These are phyloP conservation scores for Melikaiella ostensackeni DNA, from an alignment of 2,888 invertebrate species.

Conservation along the genomic window DNA sequence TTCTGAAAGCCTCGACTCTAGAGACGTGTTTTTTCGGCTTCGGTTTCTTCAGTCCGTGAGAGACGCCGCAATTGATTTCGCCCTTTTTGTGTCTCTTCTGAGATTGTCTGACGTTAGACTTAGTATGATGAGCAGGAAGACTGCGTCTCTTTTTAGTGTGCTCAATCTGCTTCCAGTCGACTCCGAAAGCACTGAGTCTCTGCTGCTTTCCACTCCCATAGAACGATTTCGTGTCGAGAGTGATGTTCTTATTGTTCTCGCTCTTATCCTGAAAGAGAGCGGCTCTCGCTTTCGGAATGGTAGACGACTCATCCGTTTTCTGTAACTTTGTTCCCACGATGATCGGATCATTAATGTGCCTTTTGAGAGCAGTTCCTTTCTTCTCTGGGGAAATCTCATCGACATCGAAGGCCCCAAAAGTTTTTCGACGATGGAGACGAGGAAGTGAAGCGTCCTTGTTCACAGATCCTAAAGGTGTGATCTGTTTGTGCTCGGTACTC, in stretches of 20 bases:
- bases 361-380: conserved; percentile 59
- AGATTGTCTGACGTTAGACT: conserved; percentile 59
- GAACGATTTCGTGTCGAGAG: conserved; percentile 67
- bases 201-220: conserved; percentile 59
- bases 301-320: conserved; percentile 60
- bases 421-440: conserved; percentile 67
- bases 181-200: conserved; percentile 29
- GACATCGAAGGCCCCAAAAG: conserved; percentile 55
- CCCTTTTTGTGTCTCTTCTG: conserved; percentile 77
- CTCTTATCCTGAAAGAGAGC: conserved; percentile 68
- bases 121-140: conserved; percentile 40
- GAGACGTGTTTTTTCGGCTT: conserved; percentile 75
- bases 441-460: conserved; percentile 63
- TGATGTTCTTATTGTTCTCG: conserved; percentile 43
- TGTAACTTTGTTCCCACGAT: conserved; percentile 56
- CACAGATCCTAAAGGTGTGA: conserved; percentile 67
- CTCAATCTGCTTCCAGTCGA: conserved; percentile 42
- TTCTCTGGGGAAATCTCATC: conserved; percentile 62
- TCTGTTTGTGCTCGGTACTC: conserved; percentile 59
- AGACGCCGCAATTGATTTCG: conserved; percentile 83
- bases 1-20: conserved; percentile 50
- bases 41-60: conserved; percentile 82
- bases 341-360: conserved; percentile 58
- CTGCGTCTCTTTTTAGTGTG: conserved; percentile 50
- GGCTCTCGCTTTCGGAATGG: conserved; percentile 67